Percentiles rank a stretch among this genome's conserved stretches.
Conservation (phyloP, 2,888 invertebrate species). For the Zeuzera pyrina region DNA sequence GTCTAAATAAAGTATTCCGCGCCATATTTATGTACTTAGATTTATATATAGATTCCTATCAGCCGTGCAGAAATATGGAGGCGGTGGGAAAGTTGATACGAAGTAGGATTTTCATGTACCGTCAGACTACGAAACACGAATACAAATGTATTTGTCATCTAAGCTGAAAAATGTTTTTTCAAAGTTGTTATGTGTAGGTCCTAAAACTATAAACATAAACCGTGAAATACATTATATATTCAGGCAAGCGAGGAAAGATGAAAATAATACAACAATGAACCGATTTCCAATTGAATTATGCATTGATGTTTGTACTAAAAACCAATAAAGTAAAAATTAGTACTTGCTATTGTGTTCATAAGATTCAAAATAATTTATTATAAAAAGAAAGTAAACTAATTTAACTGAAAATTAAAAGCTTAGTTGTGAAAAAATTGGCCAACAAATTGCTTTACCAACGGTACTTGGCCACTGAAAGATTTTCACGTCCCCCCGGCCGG, state of each 20-base stretch:
- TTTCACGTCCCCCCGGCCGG: slow-evolving; percentile 49
- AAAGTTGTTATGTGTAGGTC: neutral
- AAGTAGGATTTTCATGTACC: slow-evolving; percentile 63
- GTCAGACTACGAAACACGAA: slow-evolving; percentile 19
- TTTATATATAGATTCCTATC: slow-evolving; percentile 18
- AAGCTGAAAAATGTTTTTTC: neutral
- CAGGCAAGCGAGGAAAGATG: no score
- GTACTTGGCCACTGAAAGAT: slow-evolving; percentile 63
- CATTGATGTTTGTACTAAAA: no score
- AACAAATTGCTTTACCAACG: slow-evolving; percentile 50
- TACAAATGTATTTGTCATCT: neutral
- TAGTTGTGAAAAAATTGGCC: slow-evolving; percentile 8
- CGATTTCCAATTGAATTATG: no score
- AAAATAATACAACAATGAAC: no score
- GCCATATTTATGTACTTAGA: neutral
- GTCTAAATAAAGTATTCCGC: neutral
- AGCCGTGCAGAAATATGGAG: slow-evolving; percentile 57
- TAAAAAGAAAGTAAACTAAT: no score
- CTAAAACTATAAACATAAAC: neutral
- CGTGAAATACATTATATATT: neutral
- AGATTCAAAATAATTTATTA: no score
- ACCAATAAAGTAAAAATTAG: no score
- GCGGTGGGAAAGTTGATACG: slow-evolving; percentile 61
- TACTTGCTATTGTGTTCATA: no score
- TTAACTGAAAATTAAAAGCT: no score